phyloP scores from a whole-genome alignment of 2,797 vertebrate species.

The Linurgus olivaceus region DNA sequence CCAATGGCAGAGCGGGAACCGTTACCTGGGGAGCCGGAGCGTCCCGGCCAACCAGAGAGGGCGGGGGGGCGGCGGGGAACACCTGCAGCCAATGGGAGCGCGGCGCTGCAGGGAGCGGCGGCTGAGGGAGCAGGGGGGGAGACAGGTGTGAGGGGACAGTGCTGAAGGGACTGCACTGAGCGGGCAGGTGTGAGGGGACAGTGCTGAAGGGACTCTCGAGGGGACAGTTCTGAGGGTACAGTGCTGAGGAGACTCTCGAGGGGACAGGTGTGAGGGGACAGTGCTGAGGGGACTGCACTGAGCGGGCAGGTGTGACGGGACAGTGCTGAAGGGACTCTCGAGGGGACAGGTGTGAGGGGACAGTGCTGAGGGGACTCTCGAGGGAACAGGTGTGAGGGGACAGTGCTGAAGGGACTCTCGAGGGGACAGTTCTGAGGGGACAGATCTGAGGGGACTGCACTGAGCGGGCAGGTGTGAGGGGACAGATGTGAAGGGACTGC shows the following conservation, averaged over 20 bases:
- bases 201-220: too few species aligned
- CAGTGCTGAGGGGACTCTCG: too few species aligned
- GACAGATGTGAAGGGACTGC: neutral
- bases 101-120: neutral
- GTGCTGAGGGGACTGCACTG: too few species aligned
- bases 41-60: neutral
- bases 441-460: accelerated
- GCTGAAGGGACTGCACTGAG: too few species aligned
- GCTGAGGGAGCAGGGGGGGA: neutral
- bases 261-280: neutral
- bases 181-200: neutral
- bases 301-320: neutral
- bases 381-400: too few species aligned
- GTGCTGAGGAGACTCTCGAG: neutral
- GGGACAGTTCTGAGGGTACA: neutral
- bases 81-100: conserved; percentile 33
- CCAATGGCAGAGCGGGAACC: conserved; percentile 37
- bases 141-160: neutral
- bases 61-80: neutral
- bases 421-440: neutral
- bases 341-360: too few species aligned
- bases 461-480: too few species aligned
- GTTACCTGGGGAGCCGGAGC: conserved; percentile 38
- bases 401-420: too few species aligned
- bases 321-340: neutral